These are phyloP conservation scores for Plebejus argus DNA, from an alignment of 2,888 invertebrate species.

Conservation along the genomic window DNA sequence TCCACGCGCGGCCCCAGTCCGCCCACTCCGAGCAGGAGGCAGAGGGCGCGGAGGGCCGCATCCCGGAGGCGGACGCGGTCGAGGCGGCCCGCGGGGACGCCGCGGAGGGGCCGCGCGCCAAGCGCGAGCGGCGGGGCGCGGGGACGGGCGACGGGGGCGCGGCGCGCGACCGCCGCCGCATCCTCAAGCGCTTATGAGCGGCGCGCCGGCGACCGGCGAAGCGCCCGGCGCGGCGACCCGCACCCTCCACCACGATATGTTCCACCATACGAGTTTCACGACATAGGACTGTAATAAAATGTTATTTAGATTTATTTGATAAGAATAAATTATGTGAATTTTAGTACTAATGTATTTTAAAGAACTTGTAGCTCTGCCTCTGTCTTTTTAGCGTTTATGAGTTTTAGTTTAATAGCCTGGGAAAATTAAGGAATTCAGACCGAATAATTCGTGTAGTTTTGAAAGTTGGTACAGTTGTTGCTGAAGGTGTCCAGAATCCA, in stretches of 20 bases:
- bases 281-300: slow-evolving; percentile 40
- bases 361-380: background rate
- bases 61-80: slow-evolving; percentile 29
- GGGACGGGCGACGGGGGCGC: slow-evolving; percentile 83
- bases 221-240: slow-evolving; percentile 2
- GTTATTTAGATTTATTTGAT: slow-evolving; percentile 45
- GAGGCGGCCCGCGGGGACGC: slow-evolving; percentile 44
- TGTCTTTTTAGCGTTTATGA: background rate
- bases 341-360: slow-evolving; percentile 25
- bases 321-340: slow-evolving; percentile 43
- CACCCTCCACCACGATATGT: slow-evolving; percentile 25
- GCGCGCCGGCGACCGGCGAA: background rate
- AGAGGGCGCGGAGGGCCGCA: slow-evolving; percentile 26
- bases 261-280: slow-evolving; percentile 15
- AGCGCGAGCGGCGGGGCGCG: slow-evolving; percentile 86
- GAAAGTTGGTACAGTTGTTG: too few relatives aligned
- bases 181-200: slow-evolving; percentile 62
- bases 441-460: too few relatives aligned
- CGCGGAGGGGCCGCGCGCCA: slow-evolving; percentile 87
- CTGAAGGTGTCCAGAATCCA: too few relatives aligned
- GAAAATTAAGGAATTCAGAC: too few relatives aligned
- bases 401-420: background rate
- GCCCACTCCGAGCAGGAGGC: slow-evolving; percentile 20
- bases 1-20: slow-evolving; percentile 70
- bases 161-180: slow-evolving; percentile 56